Evolutionary conservation across 2,797 vertebrate species (phyloP), one percentile per base, ranked within the genome.

Genomic region (Platyrinchus mystaceus): DNA sequence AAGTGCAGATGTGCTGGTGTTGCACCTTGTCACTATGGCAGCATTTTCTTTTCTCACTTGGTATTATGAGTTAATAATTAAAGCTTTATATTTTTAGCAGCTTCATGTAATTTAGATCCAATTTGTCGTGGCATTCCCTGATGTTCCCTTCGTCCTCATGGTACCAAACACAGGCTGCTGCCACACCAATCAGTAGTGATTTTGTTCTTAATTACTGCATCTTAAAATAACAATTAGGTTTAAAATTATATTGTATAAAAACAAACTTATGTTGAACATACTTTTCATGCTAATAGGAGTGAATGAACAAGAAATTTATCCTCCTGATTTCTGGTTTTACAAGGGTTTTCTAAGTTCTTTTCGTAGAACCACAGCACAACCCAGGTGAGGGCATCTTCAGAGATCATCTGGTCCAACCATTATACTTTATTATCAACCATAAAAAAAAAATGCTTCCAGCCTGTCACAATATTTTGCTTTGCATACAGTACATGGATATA

Each of bases 1-100:
- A 53, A 60, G 67, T 82, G 81, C 81, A 82, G 88, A 77, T 95
- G 68, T 74, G 86, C 77, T 66, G 55, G 70, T 74, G 63, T 75
- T 84, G 64, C 77, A 84, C 70, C 78, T 87, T 60, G 30, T 95
- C 82, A 76, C 76, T 81, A 46, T 47, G 55, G 89, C 84, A 93
- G 75, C 73, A 18, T 85, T 89, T 95, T 77, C 67, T 90, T 90
- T 82, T 92, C 75, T 85, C 71, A 46, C 84, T 89, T 71, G 64
- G 39, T 37, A 12, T 56, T 90, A 81, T 52, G 62, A 94, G 69
- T 52, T 91, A 95, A 95, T 96, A 94, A 95, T 86, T 91, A 84
- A 94, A 94, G 69, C 58, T 81, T 93, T 73, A 46, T 71, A 59
- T 67, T 95, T 94, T 88, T 88, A 91, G 50, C 47, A 67, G 76